phyloP scores from a whole-genome alignment of 2,113 vertebrate species.

The Mesoclemmys tuberculata region DNA sequence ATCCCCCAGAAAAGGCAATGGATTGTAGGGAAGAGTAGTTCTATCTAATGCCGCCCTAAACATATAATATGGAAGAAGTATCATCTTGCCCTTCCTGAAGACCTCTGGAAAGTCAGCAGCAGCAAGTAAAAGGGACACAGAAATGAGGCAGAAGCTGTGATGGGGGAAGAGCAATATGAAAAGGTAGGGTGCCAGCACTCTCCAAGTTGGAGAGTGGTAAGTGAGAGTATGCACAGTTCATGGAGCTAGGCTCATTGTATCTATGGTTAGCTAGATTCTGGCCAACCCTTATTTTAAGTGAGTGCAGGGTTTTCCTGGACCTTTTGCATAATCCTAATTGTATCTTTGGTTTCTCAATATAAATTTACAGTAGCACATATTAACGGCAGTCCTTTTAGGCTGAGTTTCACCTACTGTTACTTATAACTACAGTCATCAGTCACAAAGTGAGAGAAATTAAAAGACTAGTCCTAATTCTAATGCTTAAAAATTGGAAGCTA shows the following conservation, averaged over 20 bases:
- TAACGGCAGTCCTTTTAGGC: neutral
- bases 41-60: neutral
- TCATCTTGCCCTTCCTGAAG: slow-evolving; percentile 31
- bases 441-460: neutral
- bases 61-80: too few species aligned
- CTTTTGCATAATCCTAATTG: neutral
- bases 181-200: neutral
- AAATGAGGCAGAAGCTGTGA: slow-evolving; percentile 25
- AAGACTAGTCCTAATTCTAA: neutral
- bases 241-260: neutral
- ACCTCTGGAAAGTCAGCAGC: slow-evolving; percentile 28
- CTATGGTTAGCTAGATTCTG: neutral
- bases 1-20: neutral
- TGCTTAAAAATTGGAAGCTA: neutral
- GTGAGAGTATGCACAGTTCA: neutral
- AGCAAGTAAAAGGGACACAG: slow-evolving; percentile 29
- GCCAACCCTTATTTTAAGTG: neutral
- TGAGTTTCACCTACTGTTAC: neutral
- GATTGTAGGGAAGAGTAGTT: neutral
- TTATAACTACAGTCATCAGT: neutral
- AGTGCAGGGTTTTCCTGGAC: neutral
- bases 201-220: slow-evolving; percentile 27
- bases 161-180: neutral
- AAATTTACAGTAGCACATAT: neutral
- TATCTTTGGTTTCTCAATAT: neutral